Evolutionary conservation across 2,113 vertebrate genomes (phyloP), one percentile per base, ranked within the genome.

Genomic region (Psilopsiagon aurifrons): DNA sequence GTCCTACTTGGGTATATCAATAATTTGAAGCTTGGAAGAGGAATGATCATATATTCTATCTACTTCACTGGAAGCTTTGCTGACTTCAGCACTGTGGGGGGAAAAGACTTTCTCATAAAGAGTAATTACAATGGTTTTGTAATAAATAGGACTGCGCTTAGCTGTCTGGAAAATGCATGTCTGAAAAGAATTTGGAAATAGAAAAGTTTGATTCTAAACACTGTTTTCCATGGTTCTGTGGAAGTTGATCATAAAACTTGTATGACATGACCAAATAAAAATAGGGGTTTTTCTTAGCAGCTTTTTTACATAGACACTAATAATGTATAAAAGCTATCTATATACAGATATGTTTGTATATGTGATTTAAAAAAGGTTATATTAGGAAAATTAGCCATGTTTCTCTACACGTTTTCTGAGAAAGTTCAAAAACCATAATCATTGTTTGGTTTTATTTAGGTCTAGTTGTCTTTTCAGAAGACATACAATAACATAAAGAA

Each of bases 261-360:
- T 16, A 37, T n/a, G 11, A 33, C 8, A 35, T 27, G 9, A 69
- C 54, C 4, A 86, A 71, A 39, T 76, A 33, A 69, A 77, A 86
- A 10, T 27, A 28, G 22, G 11, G 3, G 1, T 0, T 1, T 23
- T 14, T 19, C 57, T 39, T 70, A 28, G 16, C 6, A 28, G 16
- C 6, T 86, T 75, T 43, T 76, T 2, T 63, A 1, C 49, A 9
- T 49, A 49, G 47, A 49, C 47, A 49, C 47, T 49, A 49, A 49
- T 49, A 24, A 24, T 49, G 23, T 24, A 49, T 24, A 49, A 49
- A 49, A 49, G 47, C 7, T 57, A 39, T 49, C 5, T 37, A 52
- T 66, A 5, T 5, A 16, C 33, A 10, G 16, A 24, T 68, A 39
- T 24, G 19, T 37, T 37, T 52, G 35, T 52, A 19, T 27, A n/a